Base-by-base conservation (phyloP, 2,113 vertebrate species). In the Sceloporus tristichus region DNA sequence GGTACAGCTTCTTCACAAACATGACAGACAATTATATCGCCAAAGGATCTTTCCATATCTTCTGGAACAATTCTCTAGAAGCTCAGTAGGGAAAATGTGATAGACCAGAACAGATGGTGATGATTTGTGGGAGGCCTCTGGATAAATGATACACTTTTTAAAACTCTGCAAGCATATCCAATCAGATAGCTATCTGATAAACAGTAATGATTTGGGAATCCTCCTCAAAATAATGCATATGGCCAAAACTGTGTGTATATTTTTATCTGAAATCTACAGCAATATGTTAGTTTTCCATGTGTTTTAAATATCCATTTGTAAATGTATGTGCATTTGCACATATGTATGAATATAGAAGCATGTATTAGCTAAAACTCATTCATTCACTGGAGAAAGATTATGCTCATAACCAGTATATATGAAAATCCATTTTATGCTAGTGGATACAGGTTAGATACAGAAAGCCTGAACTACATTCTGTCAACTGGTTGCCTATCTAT, bases 81-180 rank as follows among this genome's bases (percentile, higher is more conserved):
- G 56, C 54, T 88, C 29, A 87, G 77, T 53, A 85, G 53, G 18
- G 75, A 29, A 70, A 75, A 88, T 1, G 16, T 70, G 53, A 81
- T 5, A 21, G 48, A 92, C 14, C 9, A 40, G 25, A 89, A 73
- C 7, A 75, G 66, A 38, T 2, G 29, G 0, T 2, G 66, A 13
- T 76, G 88, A 85, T 76, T 91, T 84, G 3, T 56, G 56, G 18
- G 1, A 6, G n/a, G 59, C 14, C 79, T 10, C 56, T 53, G 10
- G 9, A 29, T 84, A 85, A 89, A 84, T 16, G 56, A 29, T 29
- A 62, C 3, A 5, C 3, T 48, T 18, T n/a, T 19, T 86, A 9
- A 77, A 11, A 77, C 88, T 59, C 62, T 86, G 25, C 71, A 34
- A 79, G 87, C 16, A 90, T 40, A 18, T 71, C n/a, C 82, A 84